These are phyloP conservation scores for Yponomeuta plumbellus DNA, from an alignment of 2,888 invertebrate species.

Conservation along the genomic window DNA sequence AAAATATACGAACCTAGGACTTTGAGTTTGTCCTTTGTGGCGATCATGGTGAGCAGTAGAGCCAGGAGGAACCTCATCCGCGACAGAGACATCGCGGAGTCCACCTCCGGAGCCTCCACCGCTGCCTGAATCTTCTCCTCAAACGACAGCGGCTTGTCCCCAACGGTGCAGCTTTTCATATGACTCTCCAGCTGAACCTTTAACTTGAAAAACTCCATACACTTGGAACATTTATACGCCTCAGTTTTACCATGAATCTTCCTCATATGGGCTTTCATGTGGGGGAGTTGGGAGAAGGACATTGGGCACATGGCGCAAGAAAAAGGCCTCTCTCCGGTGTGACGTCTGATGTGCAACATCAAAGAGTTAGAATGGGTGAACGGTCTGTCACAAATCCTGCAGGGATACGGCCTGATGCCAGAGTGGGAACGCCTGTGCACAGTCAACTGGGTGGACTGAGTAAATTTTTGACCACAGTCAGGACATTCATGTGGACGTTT, in stretches of 20 bases:
- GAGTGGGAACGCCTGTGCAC: constrained; percentile 91
- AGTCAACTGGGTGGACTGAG: constrained; percentile 88
- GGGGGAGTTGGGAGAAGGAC: constrained; percentile 88
- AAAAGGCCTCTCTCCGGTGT: constrained; percentile 92
- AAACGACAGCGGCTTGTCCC: constrained; percentile 38
- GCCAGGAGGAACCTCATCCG: constrained; percentile 88
- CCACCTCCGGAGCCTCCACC: constrained; percentile 47
- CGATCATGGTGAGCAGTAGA: constrained; percentile 88
- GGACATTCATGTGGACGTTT: constrained; percentile 86
- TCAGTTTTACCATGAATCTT: constrained; percentile 88
- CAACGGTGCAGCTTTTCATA: constrained; percentile 63
- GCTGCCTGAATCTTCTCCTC: constrained; percentile 43
- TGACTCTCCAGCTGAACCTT: constrained; percentile 85
- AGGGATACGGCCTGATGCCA: constrained; percentile 88
- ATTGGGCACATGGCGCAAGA: constrained; percentile 81
- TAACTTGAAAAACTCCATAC: constrained; percentile 84
- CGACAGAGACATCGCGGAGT: constrained; percentile 80
- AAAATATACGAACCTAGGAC: constrained; percentile 82
- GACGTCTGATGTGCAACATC: constrained; percentile 87
- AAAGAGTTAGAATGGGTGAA: constrained; percentile 91
- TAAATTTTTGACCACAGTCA: constrained; percentile 86
- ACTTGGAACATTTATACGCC: constrained; percentile 85
- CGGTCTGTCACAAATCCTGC: constrained; percentile 86
- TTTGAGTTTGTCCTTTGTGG: constrained; percentile 85
- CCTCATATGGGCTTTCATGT: constrained; percentile 91